These are phyloP conservation scores for Danaus chrysippus DNA, from an alignment of 2,888 invertebrate genomes.

Conservation along the genomic window DNA sequence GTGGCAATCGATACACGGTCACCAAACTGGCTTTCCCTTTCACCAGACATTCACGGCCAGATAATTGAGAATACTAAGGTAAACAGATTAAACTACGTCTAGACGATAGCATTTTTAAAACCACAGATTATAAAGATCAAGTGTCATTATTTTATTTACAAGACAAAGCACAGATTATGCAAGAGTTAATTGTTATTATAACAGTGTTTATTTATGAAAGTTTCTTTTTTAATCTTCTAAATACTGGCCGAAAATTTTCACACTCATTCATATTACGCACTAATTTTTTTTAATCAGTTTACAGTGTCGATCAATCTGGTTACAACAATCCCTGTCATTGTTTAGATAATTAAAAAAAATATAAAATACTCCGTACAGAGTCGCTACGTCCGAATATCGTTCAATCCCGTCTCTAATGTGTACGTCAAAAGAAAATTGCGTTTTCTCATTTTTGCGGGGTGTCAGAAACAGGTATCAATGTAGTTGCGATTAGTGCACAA, in stretches of 20 bases:
- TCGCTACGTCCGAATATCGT: neutral
- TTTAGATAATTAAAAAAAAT: neutral
- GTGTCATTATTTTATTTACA: too few relatives aligned
- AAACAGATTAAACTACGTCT: neutral
- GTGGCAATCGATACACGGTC: slow-evolving; percentile 84
- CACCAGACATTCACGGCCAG: slow-evolving; percentile 30
- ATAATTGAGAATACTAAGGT: slow-evolving; percentile 18
- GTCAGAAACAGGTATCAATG: slow-evolving; percentile 54
- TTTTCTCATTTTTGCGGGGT: slow-evolving; percentile 53
- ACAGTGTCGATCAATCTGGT: too few relatives aligned
- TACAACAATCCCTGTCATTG: too few relatives aligned
- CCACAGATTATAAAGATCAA: neutral
- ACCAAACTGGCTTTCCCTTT: slow-evolving; percentile 55
- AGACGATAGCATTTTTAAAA: neutral
- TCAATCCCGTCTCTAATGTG: slow-evolving; percentile 41
- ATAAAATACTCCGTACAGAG: neutral
- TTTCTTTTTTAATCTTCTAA: too few relatives aligned
- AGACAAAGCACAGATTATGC: too few relatives aligned
- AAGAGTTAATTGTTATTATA: too few relatives aligned
- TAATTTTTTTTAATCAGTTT: too few relatives aligned
- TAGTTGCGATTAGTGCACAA: slow-evolving; percentile 64
- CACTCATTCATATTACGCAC: too few relatives aligned
- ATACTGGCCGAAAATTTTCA: too few relatives aligned
- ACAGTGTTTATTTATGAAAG: too few relatives aligned
- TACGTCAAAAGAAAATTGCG: slow-evolving; percentile 68